Percentiles rank a stretch among this genome's conserved stretches.
These are phyloP conservation scores for Apodemia duryi DNA, from an alignment of 2,888 invertebrate genomes.

Conservation along the genomic window DNA sequence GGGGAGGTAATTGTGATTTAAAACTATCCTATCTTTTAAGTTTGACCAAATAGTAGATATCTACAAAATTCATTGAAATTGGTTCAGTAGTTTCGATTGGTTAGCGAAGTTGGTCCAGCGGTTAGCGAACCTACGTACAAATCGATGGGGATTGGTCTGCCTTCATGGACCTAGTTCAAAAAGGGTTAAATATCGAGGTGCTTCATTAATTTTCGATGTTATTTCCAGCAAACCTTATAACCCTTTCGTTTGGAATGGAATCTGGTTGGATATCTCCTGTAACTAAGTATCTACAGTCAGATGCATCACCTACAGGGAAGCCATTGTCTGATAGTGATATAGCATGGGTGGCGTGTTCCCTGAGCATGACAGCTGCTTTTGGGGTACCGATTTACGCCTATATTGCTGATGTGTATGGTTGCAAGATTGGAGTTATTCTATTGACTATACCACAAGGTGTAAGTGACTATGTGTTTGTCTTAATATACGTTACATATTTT, in stretches of 20 bases:
- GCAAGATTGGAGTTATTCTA: conserved; percentile 58
- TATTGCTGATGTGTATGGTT: conserved; percentile 56
- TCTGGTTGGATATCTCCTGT: conserved; percentile 61
- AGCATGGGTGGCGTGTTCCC: conserved; percentile 63
- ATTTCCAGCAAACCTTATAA: conserved; percentile 48
- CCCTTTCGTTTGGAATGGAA: conserved; percentile 53
- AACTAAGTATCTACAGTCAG: conserved; percentile 45
- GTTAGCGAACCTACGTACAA: too few species aligned
- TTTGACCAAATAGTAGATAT: too few species aligned
- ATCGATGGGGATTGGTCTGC: too few species aligned
- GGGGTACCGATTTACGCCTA: conserved; percentile 58
- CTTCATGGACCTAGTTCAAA: too few species aligned
- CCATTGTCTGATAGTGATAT: conserved; percentile 52
- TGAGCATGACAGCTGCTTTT: conserved; percentile 47
- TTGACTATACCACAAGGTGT: conserved; percentile 58
- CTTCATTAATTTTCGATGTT: neutral
- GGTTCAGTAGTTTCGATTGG: too few species aligned
- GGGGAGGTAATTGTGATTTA: too few species aligned
- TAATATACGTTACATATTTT: too few species aligned
- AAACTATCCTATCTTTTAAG: too few species aligned
- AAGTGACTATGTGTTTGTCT: too few species aligned
- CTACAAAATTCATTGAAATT: too few species aligned
- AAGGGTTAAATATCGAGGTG: too few species aligned
- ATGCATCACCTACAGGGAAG: conserved; percentile 42
- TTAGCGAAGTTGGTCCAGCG: too few species aligned